Percentiles rank a stretch among this genome's conserved stretches.
Conservation (phyloP, 2,113 vertebrate species). For the Sisor rabdophorus region DNA sequence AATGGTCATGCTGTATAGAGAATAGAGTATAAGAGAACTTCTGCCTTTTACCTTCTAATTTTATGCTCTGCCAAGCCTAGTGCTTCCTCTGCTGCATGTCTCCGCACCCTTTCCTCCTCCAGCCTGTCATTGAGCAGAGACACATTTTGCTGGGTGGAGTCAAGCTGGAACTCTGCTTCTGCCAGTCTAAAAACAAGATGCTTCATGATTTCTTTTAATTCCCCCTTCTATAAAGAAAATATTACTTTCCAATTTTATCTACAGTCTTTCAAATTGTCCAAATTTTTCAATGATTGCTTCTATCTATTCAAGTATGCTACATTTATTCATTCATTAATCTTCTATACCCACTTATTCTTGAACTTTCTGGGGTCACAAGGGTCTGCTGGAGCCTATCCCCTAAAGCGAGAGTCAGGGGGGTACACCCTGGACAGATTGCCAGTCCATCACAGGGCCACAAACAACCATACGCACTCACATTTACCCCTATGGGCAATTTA, state of each 20-base stretch:
- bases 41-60: constrained; percentile 64
- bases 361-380: too few species aligned
- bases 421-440: too few species aligned
- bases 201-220: neutral
- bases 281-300: neutral
- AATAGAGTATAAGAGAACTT: too few species aligned
- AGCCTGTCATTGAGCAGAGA: constrained; percentile 68
- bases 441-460: too few species aligned
- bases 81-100: constrained; percentile 78
- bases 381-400: too few species aligned
- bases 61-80: constrained; percentile 69
- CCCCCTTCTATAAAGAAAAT: neutral
- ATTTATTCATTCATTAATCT: too few species aligned
- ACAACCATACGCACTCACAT: too few species aligned
- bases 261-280: neutral
- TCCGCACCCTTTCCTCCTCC: constrained; percentile 71
- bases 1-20: too few species aligned
- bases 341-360: too few species aligned
- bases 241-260: neutral
- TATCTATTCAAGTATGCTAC: too few species aligned
- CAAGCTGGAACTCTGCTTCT: constrained; percentile 71
- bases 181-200: constrained; percentile 66
- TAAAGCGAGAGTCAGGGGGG: too few species aligned
- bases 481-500: too few species aligned
- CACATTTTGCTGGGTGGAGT: constrained; percentile 66